These are phyloP conservation scores for Rousettus leschenaultii DNA, from an alignment of 2,113 vertebrate genomes.

Conservation along the genomic window DNA sequence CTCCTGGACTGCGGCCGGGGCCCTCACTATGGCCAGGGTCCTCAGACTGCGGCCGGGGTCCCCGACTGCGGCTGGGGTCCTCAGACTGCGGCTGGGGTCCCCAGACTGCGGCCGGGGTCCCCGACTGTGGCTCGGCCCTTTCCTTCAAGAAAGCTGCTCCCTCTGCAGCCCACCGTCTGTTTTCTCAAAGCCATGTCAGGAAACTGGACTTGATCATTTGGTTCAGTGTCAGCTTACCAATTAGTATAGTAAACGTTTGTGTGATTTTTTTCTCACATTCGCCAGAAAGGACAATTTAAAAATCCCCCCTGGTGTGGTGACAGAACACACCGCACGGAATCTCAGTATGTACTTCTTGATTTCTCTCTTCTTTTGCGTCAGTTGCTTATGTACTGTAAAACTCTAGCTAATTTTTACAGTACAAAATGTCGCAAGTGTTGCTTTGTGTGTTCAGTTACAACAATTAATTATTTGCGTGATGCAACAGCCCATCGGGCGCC, in stretches of 20 bases:
- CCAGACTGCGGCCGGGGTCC: rapidly evolving
- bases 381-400: conserved; percentile 59
- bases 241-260: background rate
- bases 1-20: too few species aligned
- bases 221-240: background rate
- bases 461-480: conserved; percentile 73
- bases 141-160: background rate
- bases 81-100: too few species aligned
- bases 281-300: background rate
- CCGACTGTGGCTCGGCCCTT: rapidly evolving
- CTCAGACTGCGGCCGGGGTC: too few species aligned
- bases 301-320: background rate
- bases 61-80: too few species aligned
- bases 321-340: background rate
- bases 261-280: background rate
- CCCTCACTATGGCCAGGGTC: too few species aligned
- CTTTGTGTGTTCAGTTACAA: conserved; percentile 64
- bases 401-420: conserved; percentile 62
- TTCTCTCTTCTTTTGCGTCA: background rate
- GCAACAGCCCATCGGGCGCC: conserved; percentile 42
- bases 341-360: background rate
- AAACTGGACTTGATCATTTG: background rate
- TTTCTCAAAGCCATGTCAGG: background rate
- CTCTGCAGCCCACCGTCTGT: background rate
- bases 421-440: conserved; percentile 68